phyloP scores from a whole-genome alignment of 1,140 invertebrate species.

The Gonatopus flavifemur region DNA sequence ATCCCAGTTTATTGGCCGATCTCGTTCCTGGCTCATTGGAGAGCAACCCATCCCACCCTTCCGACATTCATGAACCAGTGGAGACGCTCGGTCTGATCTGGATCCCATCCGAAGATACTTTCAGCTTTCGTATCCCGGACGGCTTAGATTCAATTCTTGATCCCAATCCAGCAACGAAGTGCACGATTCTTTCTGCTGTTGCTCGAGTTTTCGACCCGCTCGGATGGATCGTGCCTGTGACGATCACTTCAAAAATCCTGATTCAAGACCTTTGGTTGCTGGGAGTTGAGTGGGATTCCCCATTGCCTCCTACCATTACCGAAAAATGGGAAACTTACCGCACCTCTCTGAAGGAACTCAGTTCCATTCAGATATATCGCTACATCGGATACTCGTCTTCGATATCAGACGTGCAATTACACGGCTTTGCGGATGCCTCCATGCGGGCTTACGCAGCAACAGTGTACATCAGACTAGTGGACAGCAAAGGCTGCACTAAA shows the following conservation, averaged over 20 bases:
- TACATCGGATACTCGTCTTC: conserved; percentile 9
- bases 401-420: not conserved
- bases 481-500: not conserved
- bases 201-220: conserved; percentile 15
- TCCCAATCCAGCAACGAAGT: conserved; percentile 1
- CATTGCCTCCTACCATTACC: conserved; percentile 22
- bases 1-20: not conserved
- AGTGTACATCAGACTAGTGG: not conserved
- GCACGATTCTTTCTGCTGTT: not conserved
- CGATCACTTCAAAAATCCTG: conserved; percentile 25
- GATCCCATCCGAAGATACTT: no score
- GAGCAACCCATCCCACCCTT: not conserved
- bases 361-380: no score
- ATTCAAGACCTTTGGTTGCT: conserved; percentile 33
- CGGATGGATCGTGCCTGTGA: conserved; percentile 24
- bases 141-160: not conserved
- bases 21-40: no score
- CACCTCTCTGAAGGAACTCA: no score
- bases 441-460: not conserved
- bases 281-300: conserved; percentile 21
- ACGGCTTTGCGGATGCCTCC: no score
- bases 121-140: not conserved
- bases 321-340: no score
- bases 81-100: not conserved
- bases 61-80: not conserved